Base-by-base conservation (phyloP, 2,113 vertebrate genomes). In the Bubo blakistoni region DNA sequence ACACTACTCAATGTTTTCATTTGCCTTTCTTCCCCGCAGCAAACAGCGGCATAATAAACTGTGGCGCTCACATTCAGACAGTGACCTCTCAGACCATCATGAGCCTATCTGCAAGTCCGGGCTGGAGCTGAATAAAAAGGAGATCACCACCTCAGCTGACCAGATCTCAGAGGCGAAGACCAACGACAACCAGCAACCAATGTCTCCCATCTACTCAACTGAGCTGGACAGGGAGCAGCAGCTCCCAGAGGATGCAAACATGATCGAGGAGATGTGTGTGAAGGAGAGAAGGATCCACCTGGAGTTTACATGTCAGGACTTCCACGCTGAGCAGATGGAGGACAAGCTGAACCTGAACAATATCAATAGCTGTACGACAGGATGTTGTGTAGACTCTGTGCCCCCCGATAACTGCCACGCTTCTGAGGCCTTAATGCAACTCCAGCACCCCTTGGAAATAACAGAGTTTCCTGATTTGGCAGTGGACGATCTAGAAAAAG, bases 11-110 rank as follows among this genome's bases (percentile, higher is more conserved):
- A 0, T 32, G 13, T 77, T 51, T 32, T 61, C 32, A 4, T 67
- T 70, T 70, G 63, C 74, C 86, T 42, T 89, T 96, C 84, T 87
- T 55, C 54, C 96, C 83, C 14, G 2, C 98, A 99, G 99, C 98
- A 99, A 99, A 96, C 99, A 99, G 95, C 97, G 99, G 13, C 99
- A 99, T 91, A 99, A 99, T 88, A 99, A 99, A 85, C 98, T 99
- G 25, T 99, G 99, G 99, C 98, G 99, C 78, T 99, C 99, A 0
- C 99, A 99, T 97, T 99, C 99, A 0, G 99, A 99, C 79, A 98
- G 99, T 1, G 99, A 99, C 96, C 98, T 99, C 49, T 99, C 99
- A 0, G 99, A 99, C 88, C 98, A 98, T 38, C 98, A 98, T 0
- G 98, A 99, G 82, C 96, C 98, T 77, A 98, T 98, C 94, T 98